Base-by-base conservation (phyloP, 2,797 vertebrate genomes). In the Heliangelus exortis region DNA sequence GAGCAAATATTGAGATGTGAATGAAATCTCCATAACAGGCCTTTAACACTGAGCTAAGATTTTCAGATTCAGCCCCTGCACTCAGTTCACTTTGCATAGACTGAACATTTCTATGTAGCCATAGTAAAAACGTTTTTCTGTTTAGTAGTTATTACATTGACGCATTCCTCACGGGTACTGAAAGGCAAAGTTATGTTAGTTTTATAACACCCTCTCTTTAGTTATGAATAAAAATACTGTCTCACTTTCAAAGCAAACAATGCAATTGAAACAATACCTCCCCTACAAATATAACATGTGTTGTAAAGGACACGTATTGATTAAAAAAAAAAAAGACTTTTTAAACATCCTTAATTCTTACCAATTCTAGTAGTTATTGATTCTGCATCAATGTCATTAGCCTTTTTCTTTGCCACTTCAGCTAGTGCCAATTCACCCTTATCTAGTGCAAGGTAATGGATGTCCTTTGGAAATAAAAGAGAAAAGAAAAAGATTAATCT, bases 391-490 rank as follows among this genome's bases (percentile, higher is more conserved):
- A 99, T 99, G 98, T 99, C 98, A 96, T 98, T 97, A 97, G 99
- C 99, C 97, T 98, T 99, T 98, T 98, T 99, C 98, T 98, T 98
- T 95, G 99, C 98, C 97, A 99, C 99, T 97, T 98, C 98, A 84
- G 99, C 99, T 95, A 99, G 98, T 96, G 99, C 99, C 98, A 98
- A 94, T 98, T 99, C 99, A 95, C 99, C 99, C 97, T 99, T 99
- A 99, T 99, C 99, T 97, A 98, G 92, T 79, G 99, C 99, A 95
- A 99, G 97, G 98, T 99, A 99, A 99, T 99, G 98, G 98, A 99
- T 99, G 98, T 99, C 99, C 99, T 99, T 99, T 98, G 98, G 98
- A 98, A 99, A 98, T 97, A 98, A 99, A 99, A 98, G 97, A 98
- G 97, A 98, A 98, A 98, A 92, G 98, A 97, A 98, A 98, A 96